phyloP scores from a whole-genome alignment of 2,797 vertebrate species.

The Thunnus albacares region DNA sequence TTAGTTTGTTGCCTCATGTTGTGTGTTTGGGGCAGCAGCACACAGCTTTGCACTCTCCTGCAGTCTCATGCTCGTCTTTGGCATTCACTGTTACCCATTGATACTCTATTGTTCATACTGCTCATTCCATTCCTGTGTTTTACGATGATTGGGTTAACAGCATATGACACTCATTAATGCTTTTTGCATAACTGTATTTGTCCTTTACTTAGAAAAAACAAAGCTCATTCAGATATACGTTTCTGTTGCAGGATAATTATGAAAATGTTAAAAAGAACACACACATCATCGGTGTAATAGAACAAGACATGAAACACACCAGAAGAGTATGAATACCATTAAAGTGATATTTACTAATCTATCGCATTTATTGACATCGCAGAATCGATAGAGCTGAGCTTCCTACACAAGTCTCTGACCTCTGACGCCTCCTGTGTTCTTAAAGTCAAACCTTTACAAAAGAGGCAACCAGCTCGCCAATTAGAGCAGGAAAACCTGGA shows the following conservation, averaged over 20 bases:
- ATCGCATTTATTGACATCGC: neutral
- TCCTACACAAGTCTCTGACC: neutral
- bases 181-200: slow-evolving; percentile 31
- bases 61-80: slow-evolving; percentile 57
- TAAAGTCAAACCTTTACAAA: neutral
- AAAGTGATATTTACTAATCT: neutral
- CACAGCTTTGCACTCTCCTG: slow-evolving; percentile 52
- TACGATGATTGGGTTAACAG: slow-evolving; percentile 56
- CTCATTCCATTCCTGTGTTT: slow-evolving; percentile 43
- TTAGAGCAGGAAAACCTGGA: neutral
- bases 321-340: neutral
- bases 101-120: slow-evolving; percentile 56
- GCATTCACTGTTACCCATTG: slow-evolving; percentile 23
- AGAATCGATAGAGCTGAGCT: neutral
- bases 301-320: neutral
- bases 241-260: neutral
- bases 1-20: slow-evolving; percentile 38
- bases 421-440: neutral
- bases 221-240: neutral
- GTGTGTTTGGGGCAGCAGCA: slow-evolving; percentile 38
- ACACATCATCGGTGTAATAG: neutral
- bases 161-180: slow-evolving; percentile 54
- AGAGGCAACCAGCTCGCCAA: neutral
- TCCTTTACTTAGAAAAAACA: neutral
- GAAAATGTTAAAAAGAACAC: neutral